These are phyloP conservation scores for Perca flavescens DNA, from an alignment of 2,113 vertebrate species.

Conservation along the genomic window DNA sequence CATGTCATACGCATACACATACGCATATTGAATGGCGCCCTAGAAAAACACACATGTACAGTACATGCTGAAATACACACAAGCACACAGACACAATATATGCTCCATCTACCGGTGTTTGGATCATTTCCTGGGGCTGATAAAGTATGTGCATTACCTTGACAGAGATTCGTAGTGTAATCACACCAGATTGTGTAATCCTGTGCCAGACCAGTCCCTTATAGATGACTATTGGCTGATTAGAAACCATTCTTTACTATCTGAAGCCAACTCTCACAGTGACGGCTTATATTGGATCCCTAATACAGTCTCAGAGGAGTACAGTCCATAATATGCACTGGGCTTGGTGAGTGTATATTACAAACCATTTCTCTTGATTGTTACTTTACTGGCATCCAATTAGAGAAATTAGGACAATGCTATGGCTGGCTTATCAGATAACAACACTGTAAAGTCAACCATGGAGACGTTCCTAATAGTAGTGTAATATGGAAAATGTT, in stretches of 20 bases:
- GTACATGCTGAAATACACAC: constrained; percentile 9
- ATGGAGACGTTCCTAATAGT: constrained; percentile 54
- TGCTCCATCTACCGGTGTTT: constrained; percentile 1
- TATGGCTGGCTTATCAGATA: constrained; percentile 48
- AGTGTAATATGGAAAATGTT: constrained; percentile 48
- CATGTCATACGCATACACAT: constrained; percentile 14
- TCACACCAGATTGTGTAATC: constrained; percentile 58
- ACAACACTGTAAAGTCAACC: constrained; percentile 46
- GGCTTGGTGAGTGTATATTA: constrained; percentile 48
- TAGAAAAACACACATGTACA: constrained; percentile 17
- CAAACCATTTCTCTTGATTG: constrained; percentile 76
- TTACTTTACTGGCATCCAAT: constrained; percentile 70
- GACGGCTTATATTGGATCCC: constrained; percentile 55
- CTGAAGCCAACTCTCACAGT: constrained; percentile 49
- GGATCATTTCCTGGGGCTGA: constrained; percentile 56
- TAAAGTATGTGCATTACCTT: constrained; percentile 60
- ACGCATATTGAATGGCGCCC: constrained; percentile 36
- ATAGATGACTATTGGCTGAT: constrained; percentile 62
- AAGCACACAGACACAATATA: background rate
- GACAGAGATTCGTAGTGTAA: constrained; percentile 46
- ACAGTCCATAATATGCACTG: constrained; percentile 34
- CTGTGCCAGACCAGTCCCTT: constrained; percentile 44
- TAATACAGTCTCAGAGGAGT: constrained; percentile 71
- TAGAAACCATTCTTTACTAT: constrained; percentile 72
- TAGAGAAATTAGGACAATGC: constrained; percentile 69